Evolutionary conservation across 2,888 invertebrate species (phyloP), one percentile per base, ranked within the genome.

Genomic region (Macropis europaea): DNA sequence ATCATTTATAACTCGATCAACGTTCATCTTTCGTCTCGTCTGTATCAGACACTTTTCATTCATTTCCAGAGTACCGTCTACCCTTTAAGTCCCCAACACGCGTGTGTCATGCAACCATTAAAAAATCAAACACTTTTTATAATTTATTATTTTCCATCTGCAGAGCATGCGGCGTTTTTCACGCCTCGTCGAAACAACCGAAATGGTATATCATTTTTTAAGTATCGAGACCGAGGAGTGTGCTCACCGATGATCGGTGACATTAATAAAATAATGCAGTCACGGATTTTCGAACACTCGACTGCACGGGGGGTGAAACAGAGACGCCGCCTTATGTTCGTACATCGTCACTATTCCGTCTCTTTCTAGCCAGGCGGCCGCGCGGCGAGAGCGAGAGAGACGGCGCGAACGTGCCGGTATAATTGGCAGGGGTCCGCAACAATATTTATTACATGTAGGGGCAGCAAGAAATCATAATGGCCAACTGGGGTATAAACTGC

Each of bases 381-480:
- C 26, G 52, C 24, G 48, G 34, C 13, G 53, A 32, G 43, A 48
- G 57, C n/a, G 32, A 19, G 34, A 45, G 36, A 54, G 26, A 48
- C n/a, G n/a, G 43, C 36, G 32, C 26, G 53, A 56, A 30, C 45
- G 28, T 24, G 50, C 11, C 45, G 71, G 77, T 72, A 88, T 89
- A 89, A 89, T 88, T 88, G 88, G 85, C 87, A 83, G 82, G 87
- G 86, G 86, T 83, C 77, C 81, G 81, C 70, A 84, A 85, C 84
- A 86, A 88, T 88, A 88, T 88, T 88, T 88, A 88, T 88, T 88
- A 84, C 87, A 77, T 82, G 77, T 68, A 82, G 82, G 82, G 84
- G 82, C 57, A 79, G 79, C 78, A 80, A n/a, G 79, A 86, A 85
- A 85, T 87, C 82, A 81, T 87, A 87, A 87, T 87, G 84, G 82